Conservation (phyloP, 2,888 invertebrate species). For the Ceratothoa steindachneri region DNA sequence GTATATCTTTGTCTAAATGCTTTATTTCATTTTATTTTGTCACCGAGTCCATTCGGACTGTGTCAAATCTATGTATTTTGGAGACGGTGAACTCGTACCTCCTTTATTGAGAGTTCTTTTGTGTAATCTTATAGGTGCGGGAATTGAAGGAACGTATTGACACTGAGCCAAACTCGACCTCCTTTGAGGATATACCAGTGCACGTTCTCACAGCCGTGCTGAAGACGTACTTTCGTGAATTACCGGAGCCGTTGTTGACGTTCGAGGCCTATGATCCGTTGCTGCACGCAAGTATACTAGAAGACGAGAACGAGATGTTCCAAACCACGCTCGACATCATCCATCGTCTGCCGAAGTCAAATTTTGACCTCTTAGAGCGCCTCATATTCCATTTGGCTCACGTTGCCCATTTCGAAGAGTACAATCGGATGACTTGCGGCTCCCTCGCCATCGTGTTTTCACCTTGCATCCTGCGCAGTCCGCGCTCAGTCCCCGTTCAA, state of each 20-base stretch:
- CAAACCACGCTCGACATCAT: slow-evolving; percentile 72
- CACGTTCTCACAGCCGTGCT: slow-evolving; percentile 90
- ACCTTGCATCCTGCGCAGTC: slow-evolving; percentile 85
- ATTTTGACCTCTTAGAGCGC: slow-evolving; percentile 88
- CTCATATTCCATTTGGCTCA: slow-evolving; percentile 81
- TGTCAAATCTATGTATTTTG: too few relatives aligned
- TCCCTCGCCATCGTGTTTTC: slow-evolving; percentile 92
- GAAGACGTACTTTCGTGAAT: slow-evolving; percentile 84
- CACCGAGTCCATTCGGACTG: too few relatives aligned
- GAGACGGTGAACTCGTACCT: too few relatives aligned
- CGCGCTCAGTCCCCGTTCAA: slow-evolving; percentile 81
- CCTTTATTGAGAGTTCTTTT: too few relatives aligned
- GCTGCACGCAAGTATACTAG: slow-evolving; percentile 85
- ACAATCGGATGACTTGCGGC: slow-evolving; percentile 90
- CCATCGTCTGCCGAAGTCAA: slow-evolving; percentile 75
- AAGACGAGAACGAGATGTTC: slow-evolving; percentile 69
- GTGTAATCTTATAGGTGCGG: slow-evolving; percentile 45
- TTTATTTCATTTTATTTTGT: too few relatives aligned
- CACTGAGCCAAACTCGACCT: slow-evolving; percentile 54
- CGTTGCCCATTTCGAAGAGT: slow-evolving; percentile 76
- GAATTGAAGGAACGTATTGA: slow-evolving; percentile 72
- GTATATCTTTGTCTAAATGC: too few relatives aligned
- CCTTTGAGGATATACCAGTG: slow-evolving; percentile 57
- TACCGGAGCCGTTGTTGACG: slow-evolving; percentile 90
- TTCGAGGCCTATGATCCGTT: slow-evolving; percentile 84